phyloP scores from a whole-genome alignment of 1,140 invertebrate species.

The Rhopalosiphum maidis region DNA sequence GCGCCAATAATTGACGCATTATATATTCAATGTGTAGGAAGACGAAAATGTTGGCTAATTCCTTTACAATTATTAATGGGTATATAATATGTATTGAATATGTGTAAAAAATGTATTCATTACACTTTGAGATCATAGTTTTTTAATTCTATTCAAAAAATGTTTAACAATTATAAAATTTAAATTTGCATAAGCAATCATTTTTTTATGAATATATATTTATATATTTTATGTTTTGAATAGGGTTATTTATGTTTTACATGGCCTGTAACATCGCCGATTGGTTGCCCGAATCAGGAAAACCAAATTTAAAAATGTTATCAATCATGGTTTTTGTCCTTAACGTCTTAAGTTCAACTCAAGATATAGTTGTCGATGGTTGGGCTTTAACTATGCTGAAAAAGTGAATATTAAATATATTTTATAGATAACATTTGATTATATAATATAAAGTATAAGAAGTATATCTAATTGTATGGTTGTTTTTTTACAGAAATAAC shows the following conservation, averaged over 20 bases:
- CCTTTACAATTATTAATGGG: constrained; percentile 88
- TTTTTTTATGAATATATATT: not conserved
- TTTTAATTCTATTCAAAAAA: too few species aligned
- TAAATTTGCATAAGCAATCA: too few species aligned
- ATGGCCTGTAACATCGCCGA: constrained; percentile 78
- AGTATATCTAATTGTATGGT: constrained; percentile 59
- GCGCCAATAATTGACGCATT: constrained; percentile 96
- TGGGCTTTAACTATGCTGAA: constrained; percentile 64
- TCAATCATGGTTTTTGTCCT: not conserved
- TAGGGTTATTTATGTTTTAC: constrained; percentile 75
- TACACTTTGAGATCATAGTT: too few species aligned
- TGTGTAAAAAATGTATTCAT: not conserved
- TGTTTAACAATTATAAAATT: too few species aligned
- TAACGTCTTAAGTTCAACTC: constrained; percentile 84
- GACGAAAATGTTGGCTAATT: constrained; percentile 97
- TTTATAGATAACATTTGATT: too few species aligned
- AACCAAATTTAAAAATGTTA: not conserved
- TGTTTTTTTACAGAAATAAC: constrained; percentile 66
- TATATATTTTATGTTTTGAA: not conserved
- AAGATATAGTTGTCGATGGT: constrained; percentile 91
- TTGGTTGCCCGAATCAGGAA: constrained; percentile 71
- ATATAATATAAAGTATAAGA: constrained; percentile 61
- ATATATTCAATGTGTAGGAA: constrained; percentile 82
- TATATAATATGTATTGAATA: constrained; percentile 27
- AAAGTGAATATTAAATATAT: not conserved